These are phyloP conservation scores for Perithous albicinctus DNA, from an alignment of 2,888 invertebrate genomes.

Conservation along the genomic window DNA sequence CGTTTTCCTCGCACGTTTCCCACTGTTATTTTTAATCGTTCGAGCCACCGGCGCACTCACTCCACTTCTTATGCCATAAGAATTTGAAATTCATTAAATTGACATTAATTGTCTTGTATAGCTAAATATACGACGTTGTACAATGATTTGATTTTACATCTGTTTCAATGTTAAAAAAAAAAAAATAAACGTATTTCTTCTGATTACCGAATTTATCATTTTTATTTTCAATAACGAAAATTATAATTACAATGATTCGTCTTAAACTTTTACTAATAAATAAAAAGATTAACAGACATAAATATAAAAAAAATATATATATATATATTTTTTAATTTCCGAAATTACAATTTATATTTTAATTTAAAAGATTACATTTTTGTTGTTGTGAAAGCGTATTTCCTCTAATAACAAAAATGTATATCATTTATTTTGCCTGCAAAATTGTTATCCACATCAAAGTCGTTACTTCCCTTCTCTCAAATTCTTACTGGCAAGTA, in stretches of 20 bases:
- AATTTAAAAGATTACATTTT: no score
- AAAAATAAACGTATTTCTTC: neutral
- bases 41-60: slow-evolving; percentile 38
- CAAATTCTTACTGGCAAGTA: neutral
- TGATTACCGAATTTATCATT: no score
- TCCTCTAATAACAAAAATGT: neutral
- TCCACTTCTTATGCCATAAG: slow-evolving; percentile 19
- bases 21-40: slow-evolving; percentile 66
- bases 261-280: no score
- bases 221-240: no score
- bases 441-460: neutral
- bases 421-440: neutral
- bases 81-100: slow-evolving; percentile 51
- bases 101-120: slow-evolving; percentile 43
- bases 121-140: neutral
- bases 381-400: no score
- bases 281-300: no score
- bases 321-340: no score
- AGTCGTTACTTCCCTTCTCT: neutral
- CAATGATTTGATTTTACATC: slow-evolving; percentile 2
- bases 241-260: no score
- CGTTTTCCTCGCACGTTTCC: slow-evolving; percentile 60
- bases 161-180: neutral
- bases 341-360: no score
- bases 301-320: no score